These are phyloP conservation scores for Sinonovacula constricta DNA, from an alignment of 1,140 invertebrate genomes.

Conservation along the genomic window DNA sequence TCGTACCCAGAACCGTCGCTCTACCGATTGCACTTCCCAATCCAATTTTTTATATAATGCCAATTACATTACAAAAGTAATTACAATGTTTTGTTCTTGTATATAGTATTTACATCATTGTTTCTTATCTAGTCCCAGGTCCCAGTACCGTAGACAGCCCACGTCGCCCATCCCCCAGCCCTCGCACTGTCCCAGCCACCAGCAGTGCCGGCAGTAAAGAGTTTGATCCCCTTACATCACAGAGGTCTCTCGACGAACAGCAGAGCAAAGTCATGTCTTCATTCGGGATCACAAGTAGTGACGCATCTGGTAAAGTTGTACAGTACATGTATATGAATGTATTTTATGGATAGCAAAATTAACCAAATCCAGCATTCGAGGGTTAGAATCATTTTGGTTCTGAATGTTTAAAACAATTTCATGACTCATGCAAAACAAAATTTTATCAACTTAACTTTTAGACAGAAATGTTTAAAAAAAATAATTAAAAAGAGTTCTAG, in stretches of 20 bases:
- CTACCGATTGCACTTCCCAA: too few species aligned
- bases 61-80: too few species aligned
- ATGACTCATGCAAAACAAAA: not conserved
- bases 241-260: slow-evolving; percentile 54
- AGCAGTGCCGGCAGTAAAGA: slow-evolving; percentile 55
- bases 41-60: too few species aligned
- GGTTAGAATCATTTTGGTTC: too few species aligned
- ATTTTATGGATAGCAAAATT: too few species aligned
- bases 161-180: slow-evolving; percentile 17
- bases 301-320: too few species aligned
- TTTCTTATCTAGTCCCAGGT: not conserved
- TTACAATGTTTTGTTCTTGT: too few species aligned
- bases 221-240: slow-evolving; percentile 62
- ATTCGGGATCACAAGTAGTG: slow-evolving; percentile 48
- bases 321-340: not conserved
- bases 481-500: too few species aligned
- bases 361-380: not conserved
- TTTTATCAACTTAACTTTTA: too few species aligned
- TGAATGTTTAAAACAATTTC: not conserved
- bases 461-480: too few species aligned
- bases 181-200: slow-evolving; percentile 17
- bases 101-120: too few species aligned
- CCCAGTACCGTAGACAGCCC: slow-evolving; percentile 43
- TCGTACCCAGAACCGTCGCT: too few species aligned
- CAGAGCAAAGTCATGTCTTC: slow-evolving; percentile 64